phyloP scores from a whole-genome alignment of 1,140 invertebrate species.

The Drosophila arizonae region DNA sequence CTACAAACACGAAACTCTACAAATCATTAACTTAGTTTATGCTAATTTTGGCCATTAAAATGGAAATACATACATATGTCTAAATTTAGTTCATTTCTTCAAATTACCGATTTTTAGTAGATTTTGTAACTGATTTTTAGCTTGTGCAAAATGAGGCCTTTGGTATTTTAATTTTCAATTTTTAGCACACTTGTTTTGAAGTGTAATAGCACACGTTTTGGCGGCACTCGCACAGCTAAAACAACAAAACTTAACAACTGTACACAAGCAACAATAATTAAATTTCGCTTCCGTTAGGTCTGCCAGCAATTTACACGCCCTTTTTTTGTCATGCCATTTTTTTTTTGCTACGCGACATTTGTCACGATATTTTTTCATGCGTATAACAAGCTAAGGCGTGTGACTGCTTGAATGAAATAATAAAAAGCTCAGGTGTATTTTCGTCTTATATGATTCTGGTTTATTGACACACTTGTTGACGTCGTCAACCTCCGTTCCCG shows the following conservation, averaged over 20 bases:
- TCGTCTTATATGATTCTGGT: neutral
- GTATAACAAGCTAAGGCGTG: neutral
- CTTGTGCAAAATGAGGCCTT: neutral
- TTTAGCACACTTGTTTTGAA: slow-evolving; percentile 11
- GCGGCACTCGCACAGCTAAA: slow-evolving; percentile 14
- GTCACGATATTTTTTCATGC: slow-evolving; percentile 53
- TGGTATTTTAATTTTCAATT: neutral
- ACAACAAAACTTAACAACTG: slow-evolving; percentile 30
- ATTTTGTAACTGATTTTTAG: neutral
- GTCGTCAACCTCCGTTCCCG: no score
- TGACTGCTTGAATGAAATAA: neutral
- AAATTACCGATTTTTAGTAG: neutral
- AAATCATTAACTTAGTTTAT: neutral
- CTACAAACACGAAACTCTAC: slow-evolving; percentile 3
- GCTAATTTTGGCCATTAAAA: slow-evolving; percentile 7
- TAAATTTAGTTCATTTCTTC: neutral
- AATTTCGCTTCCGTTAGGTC: slow-evolving; percentile 65
- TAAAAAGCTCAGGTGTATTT: neutral
- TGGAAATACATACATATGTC: no score
- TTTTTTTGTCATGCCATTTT: slow-evolving; percentile 31
- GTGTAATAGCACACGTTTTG: slow-evolving; percentile 42
- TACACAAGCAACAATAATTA: slow-evolving; percentile 59
- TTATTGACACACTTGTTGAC: slow-evolving; percentile 1
- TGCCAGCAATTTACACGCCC: slow-evolving; percentile 37
- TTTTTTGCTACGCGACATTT: slow-evolving; percentile 52